Conservation (phyloP, 2,797 vertebrate species). For the Gadopsis marmoratus region DNA sequence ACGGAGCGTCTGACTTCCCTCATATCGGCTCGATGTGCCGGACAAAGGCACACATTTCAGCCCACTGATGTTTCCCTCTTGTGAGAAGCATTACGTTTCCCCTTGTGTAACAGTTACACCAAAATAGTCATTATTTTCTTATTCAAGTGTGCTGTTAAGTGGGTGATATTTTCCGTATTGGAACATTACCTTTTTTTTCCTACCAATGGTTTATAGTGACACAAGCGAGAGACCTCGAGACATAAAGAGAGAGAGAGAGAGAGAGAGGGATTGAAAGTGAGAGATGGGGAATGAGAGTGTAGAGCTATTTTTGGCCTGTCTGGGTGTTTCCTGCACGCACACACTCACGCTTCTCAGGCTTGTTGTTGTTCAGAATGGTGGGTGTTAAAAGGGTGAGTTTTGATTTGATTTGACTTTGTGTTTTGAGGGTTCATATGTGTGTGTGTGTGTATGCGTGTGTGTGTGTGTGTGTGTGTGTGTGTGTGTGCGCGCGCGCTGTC, state of each 20-base stretch:
- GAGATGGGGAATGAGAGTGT: constrained; percentile 61
- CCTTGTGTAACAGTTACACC: constrained; percentile 46
- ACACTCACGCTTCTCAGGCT: constrained; percentile 63
- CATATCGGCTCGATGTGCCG: constrained; percentile 7
- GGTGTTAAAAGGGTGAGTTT: constrained; percentile 70
- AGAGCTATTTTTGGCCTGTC: constrained; percentile 74
- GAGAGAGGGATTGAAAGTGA: constrained; percentile 64
- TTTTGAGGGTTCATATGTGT: constrained; percentile 33
- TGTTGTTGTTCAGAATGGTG: constrained; percentile 77
- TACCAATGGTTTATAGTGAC: constrained; percentile 42
- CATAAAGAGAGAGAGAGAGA: constrained; percentile 12
- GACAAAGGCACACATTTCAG: constrained; percentile 18
- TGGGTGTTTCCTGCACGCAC: constrained; percentile 73
- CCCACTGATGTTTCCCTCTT: constrained; percentile 50
- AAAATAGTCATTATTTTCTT: constrained; percentile 51
- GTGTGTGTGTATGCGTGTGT: constrained; percentile 14
- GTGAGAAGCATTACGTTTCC: constrained; percentile 50
- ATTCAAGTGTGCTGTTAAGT: constrained; percentile 43
- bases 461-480: neutral
- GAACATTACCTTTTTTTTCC: constrained; percentile 64
- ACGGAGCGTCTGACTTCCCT: constrained; percentile 4
- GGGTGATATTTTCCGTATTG: constrained; percentile 71
- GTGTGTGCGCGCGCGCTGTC: constrained; percentile 18
- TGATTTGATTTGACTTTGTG: constrained; percentile 64
- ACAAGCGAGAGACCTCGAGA: constrained; percentile 44